These are phyloP conservation scores for Orius laevigatus DNA, from an alignment of 1,140 invertebrate genomes.

Conservation along the genomic window DNA sequence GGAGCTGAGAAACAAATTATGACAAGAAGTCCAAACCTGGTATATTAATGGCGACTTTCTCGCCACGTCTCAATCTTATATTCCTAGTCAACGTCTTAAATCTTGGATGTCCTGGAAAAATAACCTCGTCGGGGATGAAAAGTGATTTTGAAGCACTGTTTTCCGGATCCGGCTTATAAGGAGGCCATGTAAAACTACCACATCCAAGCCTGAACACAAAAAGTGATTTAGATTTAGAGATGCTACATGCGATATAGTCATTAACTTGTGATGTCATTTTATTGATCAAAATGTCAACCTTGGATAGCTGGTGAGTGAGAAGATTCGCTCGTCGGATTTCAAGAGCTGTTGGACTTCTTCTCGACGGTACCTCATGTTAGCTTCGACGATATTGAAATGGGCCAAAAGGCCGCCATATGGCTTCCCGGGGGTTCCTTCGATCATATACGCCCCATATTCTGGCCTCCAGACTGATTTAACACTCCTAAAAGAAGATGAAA, in stretches of 20 bases:
- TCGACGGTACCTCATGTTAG: constrained; percentile 85
- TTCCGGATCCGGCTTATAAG: constrained; percentile 47
- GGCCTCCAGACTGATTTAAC: constrained; percentile 89
- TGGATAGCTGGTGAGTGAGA: constrained; percentile 85
- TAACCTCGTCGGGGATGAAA: constrained; percentile 91
- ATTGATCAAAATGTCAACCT: constrained; percentile 37
- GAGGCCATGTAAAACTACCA: constrained; percentile 74
- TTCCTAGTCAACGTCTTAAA: constrained; percentile 91
- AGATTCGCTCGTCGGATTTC: constrained; percentile 61
- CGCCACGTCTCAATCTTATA: constrained; percentile 73
- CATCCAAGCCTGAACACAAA: constrained; percentile 58
- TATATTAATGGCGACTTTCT: constrained; percentile 93
- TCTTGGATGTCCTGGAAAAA: constrained; percentile 84
- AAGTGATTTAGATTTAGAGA: constrained; percentile 4
- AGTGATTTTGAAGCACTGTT: constrained; percentile 65
- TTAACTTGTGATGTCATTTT: not conserved
- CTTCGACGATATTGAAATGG: constrained; percentile 95
- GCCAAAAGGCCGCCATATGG: constrained; percentile 85
- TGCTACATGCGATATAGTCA: not conserved
- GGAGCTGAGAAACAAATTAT: too few species aligned
- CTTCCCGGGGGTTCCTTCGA: constrained; percentile 97
- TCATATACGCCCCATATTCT: constrained; percentile 97
- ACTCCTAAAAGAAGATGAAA: constrained; percentile 23
- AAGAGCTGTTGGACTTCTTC: constrained; percentile 70
- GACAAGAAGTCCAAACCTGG: constrained; percentile 55